phyloP scores from a whole-genome alignment of 1,140 invertebrate species.

The Phymorhynchus buccinoides region DNA sequence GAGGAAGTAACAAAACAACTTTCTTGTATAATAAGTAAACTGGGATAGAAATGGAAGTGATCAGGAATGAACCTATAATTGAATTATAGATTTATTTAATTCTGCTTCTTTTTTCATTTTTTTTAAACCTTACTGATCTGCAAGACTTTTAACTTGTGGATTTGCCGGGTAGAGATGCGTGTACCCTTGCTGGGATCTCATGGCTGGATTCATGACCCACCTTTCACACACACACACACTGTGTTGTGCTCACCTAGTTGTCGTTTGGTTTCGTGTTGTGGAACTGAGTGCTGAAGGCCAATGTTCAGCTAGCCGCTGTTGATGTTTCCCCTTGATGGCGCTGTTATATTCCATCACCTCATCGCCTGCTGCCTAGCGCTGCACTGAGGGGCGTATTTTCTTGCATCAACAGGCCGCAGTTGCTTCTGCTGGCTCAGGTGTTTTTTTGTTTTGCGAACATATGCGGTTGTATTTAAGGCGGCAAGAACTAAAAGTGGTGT shows the following conservation, averaged over 20 bases:
- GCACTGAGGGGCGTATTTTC: neutral
- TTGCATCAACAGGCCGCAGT: neutral
- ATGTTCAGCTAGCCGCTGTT: neutral
- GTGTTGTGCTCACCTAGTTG: slow-evolving; percentile 24
- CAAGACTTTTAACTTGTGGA: no score
- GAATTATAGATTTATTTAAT: no score
- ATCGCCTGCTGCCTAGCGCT: slow-evolving; percentile 7
- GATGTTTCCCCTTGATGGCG: neutral
- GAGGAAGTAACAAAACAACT: no score
- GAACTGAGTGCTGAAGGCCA: neutral
- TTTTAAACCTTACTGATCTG: no score
- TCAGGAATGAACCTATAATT: no score
- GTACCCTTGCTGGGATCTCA: neutral
- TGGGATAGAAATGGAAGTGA: no score
- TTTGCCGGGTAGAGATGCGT: neutral
- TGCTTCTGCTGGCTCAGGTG: neutral
- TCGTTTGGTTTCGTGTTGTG: slow-evolving; percentile 14
- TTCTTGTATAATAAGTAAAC: no score
- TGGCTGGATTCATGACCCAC: neutral
- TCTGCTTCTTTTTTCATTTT: no score
- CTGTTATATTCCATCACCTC: neutral
- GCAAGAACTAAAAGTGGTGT: neutral
- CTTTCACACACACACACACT: slow-evolving; percentile 3
- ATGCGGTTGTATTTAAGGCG: neutral
- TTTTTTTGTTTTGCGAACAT: neutral